Base-by-base conservation (phyloP, 2,113 vertebrate genomes). In the Potamarius usumacintae region DNA sequence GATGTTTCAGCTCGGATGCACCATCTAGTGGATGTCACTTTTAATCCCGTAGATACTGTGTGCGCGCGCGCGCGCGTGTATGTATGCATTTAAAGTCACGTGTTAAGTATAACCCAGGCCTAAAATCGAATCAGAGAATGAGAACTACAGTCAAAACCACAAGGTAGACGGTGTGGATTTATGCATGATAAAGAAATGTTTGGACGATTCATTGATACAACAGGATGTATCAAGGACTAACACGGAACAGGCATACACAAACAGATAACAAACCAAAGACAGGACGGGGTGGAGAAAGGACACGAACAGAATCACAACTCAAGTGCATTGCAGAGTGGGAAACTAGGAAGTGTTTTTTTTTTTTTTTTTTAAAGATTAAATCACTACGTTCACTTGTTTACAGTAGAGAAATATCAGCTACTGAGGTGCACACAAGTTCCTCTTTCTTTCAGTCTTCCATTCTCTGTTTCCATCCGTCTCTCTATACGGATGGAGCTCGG, bases 391-490 rank as follows among this genome's bases (percentile, higher is more conserved):
- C 10, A 34, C 5, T 71, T 17, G 14, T 17, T 71, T 30, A 67
- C n/a, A 5, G 12, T 71, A 18, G 15, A 71, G n/a, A 30, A 67
- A 30, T 15, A 67, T 34, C 9, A 76, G 71, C 30, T 74, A 20
- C 34, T 10, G 22, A 14, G 22, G 74, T 14, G 9, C 4, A n/a
- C 20, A 2, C 20, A 76, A 76, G 76, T 53, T 53, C 25, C 50
- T 55, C 53, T 58, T 80, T 65, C 58, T 88, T 74, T 67, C 67
- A 50, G 25, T 57, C 34, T 83, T 57, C 18, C 53, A 62, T 79
- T 90, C 60, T 69, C 63, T 30, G 9, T 30, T 65, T 55, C 63
- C 52, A 57, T 72, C 52, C 10, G 18, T 48, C 18, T 42, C 57
- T 60, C 27, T 60, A 22, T 22, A 81, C 57, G 30, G 60, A 60